These are phyloP conservation scores for Dichetophora obliterata DNA, from an alignment of 2,888 invertebrate genomes.

Conservation along the genomic window DNA sequence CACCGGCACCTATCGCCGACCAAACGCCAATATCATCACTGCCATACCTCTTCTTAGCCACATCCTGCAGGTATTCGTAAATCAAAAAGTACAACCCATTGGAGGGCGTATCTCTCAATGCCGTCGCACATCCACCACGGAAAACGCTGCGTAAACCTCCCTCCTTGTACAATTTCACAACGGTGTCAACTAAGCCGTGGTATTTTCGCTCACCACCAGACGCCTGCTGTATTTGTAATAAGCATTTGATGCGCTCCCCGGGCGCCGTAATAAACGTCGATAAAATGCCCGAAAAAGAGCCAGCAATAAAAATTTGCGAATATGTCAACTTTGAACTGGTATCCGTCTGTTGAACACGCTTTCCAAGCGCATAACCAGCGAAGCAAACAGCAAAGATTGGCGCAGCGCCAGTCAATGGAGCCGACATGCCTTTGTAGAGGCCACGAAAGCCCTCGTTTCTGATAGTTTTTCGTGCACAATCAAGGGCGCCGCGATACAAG, in stretches of 20 bases:
- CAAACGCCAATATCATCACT: conserved; percentile 70
- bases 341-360: conserved; percentile 79
- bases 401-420: conserved; percentile 96
- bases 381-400: conserved; percentile 98
- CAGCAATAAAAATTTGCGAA: conserved; percentile 89
- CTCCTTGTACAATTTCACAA: conserved; percentile 88
- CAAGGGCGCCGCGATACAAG: conserved; percentile 89
- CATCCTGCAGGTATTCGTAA: conserved; percentile 91
- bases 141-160: conserved; percentile 95
- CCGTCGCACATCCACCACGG: conserved; percentile 89
- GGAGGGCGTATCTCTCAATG: conserved; percentile 96
- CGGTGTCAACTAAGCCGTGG: conserved; percentile 93
- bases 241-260: conserved; percentile 98
- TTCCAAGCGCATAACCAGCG: conserved; percentile 95
- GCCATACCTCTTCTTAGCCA: conserved; percentile 76
- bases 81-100: conserved; percentile 98
- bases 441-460: conserved; percentile 87
- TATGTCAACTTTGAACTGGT: conserved; percentile 77
- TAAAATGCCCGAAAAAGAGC: conserved; percentile 96
- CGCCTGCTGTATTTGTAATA: conserved; percentile 88
- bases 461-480: conserved; percentile 93
- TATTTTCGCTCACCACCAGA: conserved; percentile 83
- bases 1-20: conserved; percentile 92
- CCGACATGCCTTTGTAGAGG: conserved; percentile 89
- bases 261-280: conserved; percentile 98